Conservation (phyloP, 2,797 vertebrate genomes). For the Sylvilagus floridanus region DNA sequence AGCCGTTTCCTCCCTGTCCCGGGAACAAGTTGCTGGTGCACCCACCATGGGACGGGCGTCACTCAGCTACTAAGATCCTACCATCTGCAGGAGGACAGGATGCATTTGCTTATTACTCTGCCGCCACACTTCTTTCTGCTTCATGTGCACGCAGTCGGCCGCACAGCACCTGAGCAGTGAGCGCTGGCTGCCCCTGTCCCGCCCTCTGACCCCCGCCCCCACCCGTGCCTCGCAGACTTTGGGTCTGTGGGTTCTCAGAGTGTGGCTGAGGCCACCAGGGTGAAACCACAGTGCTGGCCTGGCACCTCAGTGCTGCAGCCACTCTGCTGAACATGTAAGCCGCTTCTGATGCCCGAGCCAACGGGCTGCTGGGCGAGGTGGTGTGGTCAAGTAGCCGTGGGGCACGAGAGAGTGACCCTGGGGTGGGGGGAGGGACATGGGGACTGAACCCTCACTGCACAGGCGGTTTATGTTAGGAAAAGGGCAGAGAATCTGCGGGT, state of each 20-base stretch:
- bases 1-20: constrained; percentile 22
- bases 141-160: constrained; percentile 25
- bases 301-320: fast-evolving
- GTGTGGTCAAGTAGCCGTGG: too few species aligned
- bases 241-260: background rate
- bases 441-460: background rate
- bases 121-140: constrained; percentile 46
- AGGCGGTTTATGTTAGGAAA: background rate
- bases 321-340: too few species aligned
- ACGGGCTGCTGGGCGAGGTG: too few species aligned
- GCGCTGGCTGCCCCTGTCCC: too few species aligned
- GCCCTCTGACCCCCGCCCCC: too few species aligned
- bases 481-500: background rate
- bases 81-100: constrained; percentile 45
- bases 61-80: constrained; percentile 43
- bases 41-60: constrained; percentile 34
- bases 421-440: background rate
- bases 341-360: too few species aligned
- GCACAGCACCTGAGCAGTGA: background rate
- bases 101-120: constrained; percentile 54
- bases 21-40: constrained; percentile 65
- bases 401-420: background rate
- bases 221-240: too few species aligned
- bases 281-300: background rate
- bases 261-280: background rate